Evolutionary conservation across 1,140 invertebrate genomes (phyloP), one percentile per base, ranked within the genome.

Genomic region (Schlechtendalia chinensis): DNA sequence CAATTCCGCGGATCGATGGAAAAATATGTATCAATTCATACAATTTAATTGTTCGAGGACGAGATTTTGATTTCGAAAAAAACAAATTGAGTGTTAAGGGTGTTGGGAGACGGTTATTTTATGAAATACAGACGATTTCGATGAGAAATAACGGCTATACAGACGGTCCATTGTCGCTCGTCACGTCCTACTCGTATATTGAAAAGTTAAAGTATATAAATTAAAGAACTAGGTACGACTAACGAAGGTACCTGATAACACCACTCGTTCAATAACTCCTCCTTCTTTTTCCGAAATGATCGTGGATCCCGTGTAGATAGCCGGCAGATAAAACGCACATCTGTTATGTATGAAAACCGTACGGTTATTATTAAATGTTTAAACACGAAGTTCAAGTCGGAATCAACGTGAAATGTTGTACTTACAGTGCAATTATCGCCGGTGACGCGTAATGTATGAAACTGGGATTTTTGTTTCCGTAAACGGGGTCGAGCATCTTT

Each of bases 171-270:
- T n/a, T n/a, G n/a, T n/a, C n/a, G n/a, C n/a, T n/a, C n/a, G n/a
- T n/a, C n/a, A n/a, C n/a, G n/a, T n/a, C n/a, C n/a, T n/a, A n/a
- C n/a, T n/a, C n/a, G n/a, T n/a, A n/a, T n/a, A n/a, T n/a, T n/a
- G n/a, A n/a, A n/a, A n/a, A n/a, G n/a, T n/a, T n/a, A n/a, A n/a
- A n/a, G n/a, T n/a, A n/a, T n/a, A n/a, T n/a, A n/a, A n/a, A n/a
- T n/a, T n/a, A n/a, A n/a, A n/a, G n/a, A n/a, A n/a, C n/a, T n/a
- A n/a, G n/a, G n/a, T n/a, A n/a, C n/a, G n/a, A n/a, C n/a, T n/a
- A n/a, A n/a, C n/a, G n/a, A n/a, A n/a, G n/a, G 17, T 82, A 84
- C 83, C 83, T 65, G 83, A 81, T 32, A 83, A 74, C 32, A 83
- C 80, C 22, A 82, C 83, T 82, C 83, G 71, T 22, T 83, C 83